Evolutionary conservation across 2,888 invertebrate species (phyloP).

Genomic region (Drosophila imparisetae): DNA sequence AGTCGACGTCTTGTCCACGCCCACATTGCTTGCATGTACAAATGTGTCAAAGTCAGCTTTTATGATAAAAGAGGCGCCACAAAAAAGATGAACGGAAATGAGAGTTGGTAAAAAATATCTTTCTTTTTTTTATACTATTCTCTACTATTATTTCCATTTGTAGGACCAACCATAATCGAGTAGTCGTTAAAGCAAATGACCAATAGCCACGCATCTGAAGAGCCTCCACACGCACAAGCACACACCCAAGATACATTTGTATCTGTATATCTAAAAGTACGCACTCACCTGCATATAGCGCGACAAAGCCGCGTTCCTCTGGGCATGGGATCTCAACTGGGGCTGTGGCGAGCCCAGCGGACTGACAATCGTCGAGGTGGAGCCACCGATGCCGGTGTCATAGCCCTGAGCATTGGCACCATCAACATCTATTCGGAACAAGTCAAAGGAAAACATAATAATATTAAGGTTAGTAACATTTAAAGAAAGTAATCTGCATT

Average conservation of each 20-base stretch:
- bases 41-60: conserved; percentile 42
- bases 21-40: conserved; percentile 12
- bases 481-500: conserved; percentile 18
- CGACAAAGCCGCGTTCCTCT: conserved; percentile 87
- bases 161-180: conserved; percentile 62
- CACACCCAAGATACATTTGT: conserved; percentile 24
- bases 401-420: conserved; percentile 84
- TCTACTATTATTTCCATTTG: conserved; percentile 30
- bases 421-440: conserved; percentile 78
- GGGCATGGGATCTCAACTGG: conserved; percentile 86
- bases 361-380: conserved; percentile 85
- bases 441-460: not conserved
- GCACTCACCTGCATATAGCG: conserved; percentile 88
- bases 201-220: conserved; percentile 35
- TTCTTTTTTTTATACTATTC: conserved; percentile 13
- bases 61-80: conserved; percentile 69
- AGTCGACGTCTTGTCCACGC: conserved; percentile 54
- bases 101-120: conserved; percentile 30
- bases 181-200: conserved; percentile 66
- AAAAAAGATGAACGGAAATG: conserved; percentile 68
- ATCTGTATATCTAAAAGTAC: conserved; percentile 49
- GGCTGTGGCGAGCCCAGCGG: conserved; percentile 86
- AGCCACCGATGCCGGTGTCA: conserved; percentile 85
- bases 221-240: conserved; percentile 27
- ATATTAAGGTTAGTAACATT: conserved; percentile 12